Base-by-base conservation (phyloP, 2,797 vertebrate species). In the Zenarchopterus dispar region DNA sequence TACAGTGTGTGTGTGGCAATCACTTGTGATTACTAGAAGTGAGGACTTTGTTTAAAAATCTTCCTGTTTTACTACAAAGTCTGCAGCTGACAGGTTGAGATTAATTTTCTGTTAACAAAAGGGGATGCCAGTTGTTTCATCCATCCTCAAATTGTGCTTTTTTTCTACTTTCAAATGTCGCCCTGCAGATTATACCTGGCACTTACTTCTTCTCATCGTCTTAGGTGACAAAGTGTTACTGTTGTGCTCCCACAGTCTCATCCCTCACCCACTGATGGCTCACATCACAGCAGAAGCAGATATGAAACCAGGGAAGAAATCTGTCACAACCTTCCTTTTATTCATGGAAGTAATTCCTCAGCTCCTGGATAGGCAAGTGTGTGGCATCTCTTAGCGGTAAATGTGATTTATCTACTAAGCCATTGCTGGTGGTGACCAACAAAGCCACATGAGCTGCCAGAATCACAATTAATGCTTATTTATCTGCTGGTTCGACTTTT, bases 351-450 rank as follows among this genome's bases (percentile, higher is more conserved):
- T 87, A 67, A 82, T 88, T 88, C 86, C 75, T 88, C 82, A 88
- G 55, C 64, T 51, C 56, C 10, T 10, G 47, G 77, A 84, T 76
- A 52, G 82, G 63, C 47, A 56, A 59, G 64, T 45, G 70, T 56
- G 62, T 62, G 68, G 71, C 76, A 69, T 84, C 75, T 82, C 75
- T 70, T 70, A 48, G 80, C 59, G 78, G 79, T 84, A 80, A 86
- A 89, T 76, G 80, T 88, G 88, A 90, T 89, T 87, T 86, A 88
- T 91, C 77, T 78, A 47, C 68, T 62, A 31, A 78, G 76, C 67
- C 31, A 64, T 80, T 80, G 63, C 78, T 54, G 69, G 58, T 71
- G 73, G 64, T 67, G 73, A 80, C 72, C 73, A 69, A 57, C 42
- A 51, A 74, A 67, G 70, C 69, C 63, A 65, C 41, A 49, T 60